Base-by-base conservation (phyloP, 2,797 vertebrate species). In the Tapirus indicus region DNA sequence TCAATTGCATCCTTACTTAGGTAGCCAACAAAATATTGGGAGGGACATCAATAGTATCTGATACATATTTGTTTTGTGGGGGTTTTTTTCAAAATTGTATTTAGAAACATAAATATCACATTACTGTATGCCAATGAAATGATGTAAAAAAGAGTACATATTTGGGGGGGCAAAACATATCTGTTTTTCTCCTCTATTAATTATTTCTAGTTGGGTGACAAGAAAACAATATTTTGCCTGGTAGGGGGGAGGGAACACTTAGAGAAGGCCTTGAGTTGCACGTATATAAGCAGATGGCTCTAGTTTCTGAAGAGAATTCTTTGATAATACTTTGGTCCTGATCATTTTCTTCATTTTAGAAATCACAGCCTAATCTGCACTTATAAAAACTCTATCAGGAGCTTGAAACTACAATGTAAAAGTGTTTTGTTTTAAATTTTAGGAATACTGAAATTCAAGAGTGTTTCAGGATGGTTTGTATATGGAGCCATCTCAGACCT, bases 351-450 rank as follows among this genome's bases (percentile, higher is more conserved):
- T 91, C 52, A 72, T 83, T 78, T 88, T 94, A 49, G 84, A 84
- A 77, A 88, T 32, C 35, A 84, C 10, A 84, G 25, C 44, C 69
- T 88, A 32, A 54, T 71, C 47, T 88, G 21, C 54, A 84, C 35
- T 91, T 84, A 56, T 23, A 85, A 38, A 82, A 20, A 64, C 23
- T 56, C 4, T 94, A 62, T 88, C 35, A 84, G 47, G 56, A 88
- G 25, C 54, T 54, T 78, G 6, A 94, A 38, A 69, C 14, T 8
- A 83, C 23, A 78, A 27, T 78, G 54, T 38, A 94, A 92, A 91
- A 92, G 25, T 75, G 16, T 88, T 78, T 66, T 35, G 88, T 71
- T 92, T 96, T 27, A 88, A 88, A 77, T 75, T 16, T 77, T 54
- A 88, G 13, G 35, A 94, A 82, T 88, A 60, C 35, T 87, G 92